These are phyloP conservation scores for Gyps fulvus DNA, from an alignment of 2,113 vertebrate genomes.

Conservation along the genomic window DNA sequence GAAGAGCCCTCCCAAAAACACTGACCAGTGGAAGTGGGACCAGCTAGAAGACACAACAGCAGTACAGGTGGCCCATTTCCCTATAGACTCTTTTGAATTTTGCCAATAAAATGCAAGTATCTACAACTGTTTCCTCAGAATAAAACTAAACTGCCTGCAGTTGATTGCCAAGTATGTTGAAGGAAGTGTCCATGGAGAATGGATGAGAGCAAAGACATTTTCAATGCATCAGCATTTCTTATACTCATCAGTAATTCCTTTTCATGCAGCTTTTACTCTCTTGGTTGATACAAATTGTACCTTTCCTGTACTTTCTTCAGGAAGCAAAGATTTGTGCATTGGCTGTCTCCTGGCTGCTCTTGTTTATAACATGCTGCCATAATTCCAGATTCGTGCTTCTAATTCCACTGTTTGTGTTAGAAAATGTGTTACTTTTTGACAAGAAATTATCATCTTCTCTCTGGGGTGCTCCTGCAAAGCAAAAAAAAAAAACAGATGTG, in stretches of 20 bases:
- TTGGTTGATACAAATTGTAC: background rate
- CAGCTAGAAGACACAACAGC: background rate
- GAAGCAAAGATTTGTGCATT: background rate
- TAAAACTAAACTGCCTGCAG: background rate
- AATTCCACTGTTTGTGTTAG: background rate
- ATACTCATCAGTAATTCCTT: background rate
- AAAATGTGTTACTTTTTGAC: background rate
- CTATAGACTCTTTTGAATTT: background rate
- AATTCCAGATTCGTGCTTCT: background rate
- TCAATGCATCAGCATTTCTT: background rate
- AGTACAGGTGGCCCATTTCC: background rate
- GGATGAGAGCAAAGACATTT: background rate
- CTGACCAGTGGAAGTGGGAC: background rate
- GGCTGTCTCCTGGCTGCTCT: background rate
- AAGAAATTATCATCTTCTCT: background rate
- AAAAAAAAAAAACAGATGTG: background rate
- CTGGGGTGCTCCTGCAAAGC: background rate
- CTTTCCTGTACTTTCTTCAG: background rate
- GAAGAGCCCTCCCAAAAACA: background rate
- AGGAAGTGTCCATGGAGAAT: background rate
- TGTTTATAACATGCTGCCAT: background rate
- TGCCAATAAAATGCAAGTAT: background rate
- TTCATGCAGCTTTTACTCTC: background rate
- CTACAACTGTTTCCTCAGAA: background rate
- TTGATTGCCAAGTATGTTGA: background rate